phyloP scores from a whole-genome alignment of 2,797 vertebrate genomes.

The Sebastes dallii region DNA sequence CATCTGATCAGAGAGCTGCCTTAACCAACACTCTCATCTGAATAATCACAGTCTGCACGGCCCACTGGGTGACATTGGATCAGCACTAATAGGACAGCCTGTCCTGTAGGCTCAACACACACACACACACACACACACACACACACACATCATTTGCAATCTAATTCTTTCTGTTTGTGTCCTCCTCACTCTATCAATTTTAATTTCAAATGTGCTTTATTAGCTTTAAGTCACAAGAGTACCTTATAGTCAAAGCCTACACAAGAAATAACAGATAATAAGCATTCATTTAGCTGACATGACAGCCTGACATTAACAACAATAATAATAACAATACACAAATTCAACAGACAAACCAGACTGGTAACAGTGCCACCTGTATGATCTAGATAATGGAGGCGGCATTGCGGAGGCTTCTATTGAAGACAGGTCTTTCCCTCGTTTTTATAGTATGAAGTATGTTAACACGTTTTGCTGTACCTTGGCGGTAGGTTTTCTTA shows the following conservation, averaged over 20 bases:
- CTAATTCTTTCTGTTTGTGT: not conserved
- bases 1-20: constrained; percentile 41
- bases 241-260: not conserved
- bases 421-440: not conserved
- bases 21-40: constrained; percentile 47
- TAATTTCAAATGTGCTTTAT: constrained; percentile 3
- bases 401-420: not conserved
- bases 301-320: not conserved
- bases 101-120: constrained; percentile 21
- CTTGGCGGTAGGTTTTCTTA: too few species aligned
- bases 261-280: not conserved
- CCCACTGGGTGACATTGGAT: constrained; percentile 40
- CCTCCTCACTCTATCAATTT: not conserved
- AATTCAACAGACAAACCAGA: not conserved
- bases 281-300: not conserved
- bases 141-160: not conserved
- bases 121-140: too few species aligned
- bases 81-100: constrained; percentile 41
- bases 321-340: not conserved
- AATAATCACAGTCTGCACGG: constrained; percentile 49
- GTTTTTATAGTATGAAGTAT: not conserved
- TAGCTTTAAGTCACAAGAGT: not conserved
- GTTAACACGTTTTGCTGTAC: too few species aligned
- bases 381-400: too few species aligned
- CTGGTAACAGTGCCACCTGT: too few species aligned